Percentiles rank a stretch among this genome's conserved stretches.
phyloP scores from a whole-genome alignment of 2,888 invertebrate species.

The Tetramorium bicarinatum region DNA sequence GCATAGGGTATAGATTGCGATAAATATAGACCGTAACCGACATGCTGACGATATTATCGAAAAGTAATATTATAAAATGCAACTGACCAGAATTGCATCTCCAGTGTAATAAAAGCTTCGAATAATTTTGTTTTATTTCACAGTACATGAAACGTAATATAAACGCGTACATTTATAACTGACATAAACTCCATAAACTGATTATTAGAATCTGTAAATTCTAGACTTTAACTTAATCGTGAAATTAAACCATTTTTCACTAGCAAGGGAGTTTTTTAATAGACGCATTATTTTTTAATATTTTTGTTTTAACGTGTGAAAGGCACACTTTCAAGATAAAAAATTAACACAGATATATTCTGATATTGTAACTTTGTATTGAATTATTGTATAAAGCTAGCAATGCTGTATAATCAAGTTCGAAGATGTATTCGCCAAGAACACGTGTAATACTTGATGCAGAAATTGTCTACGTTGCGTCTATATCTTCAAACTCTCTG shows the following conservation, averaged over 20 bases:
- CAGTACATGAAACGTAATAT: neutral
- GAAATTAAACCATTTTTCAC: neutral
- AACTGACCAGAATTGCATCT: neutral
- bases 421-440: neutral
- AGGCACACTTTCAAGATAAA: neutral
- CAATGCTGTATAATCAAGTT: neutral
- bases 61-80: constrained; percentile 17
- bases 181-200: neutral
- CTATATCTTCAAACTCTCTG: neutral
- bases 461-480: constrained; percentile 5
- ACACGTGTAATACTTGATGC: neutral
- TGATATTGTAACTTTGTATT: neutral
- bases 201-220: neutral
- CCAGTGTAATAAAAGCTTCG: neutral
- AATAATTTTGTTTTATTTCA: neutral
- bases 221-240: neutral
- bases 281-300: neutral
- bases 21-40: constrained; percentile 47
- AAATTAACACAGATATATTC: neutral
- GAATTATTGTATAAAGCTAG: neutral
- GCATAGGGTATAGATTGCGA: constrained; percentile 39
- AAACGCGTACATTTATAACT: neutral
- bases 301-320: neutral
- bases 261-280: neutral
- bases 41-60: constrained; percentile 36